Percentiles rank a stretch among this genome's conserved stretches.
phyloP scores from a whole-genome alignment of 2,113 vertebrate species.

The Turdus rufiventris region DNA sequence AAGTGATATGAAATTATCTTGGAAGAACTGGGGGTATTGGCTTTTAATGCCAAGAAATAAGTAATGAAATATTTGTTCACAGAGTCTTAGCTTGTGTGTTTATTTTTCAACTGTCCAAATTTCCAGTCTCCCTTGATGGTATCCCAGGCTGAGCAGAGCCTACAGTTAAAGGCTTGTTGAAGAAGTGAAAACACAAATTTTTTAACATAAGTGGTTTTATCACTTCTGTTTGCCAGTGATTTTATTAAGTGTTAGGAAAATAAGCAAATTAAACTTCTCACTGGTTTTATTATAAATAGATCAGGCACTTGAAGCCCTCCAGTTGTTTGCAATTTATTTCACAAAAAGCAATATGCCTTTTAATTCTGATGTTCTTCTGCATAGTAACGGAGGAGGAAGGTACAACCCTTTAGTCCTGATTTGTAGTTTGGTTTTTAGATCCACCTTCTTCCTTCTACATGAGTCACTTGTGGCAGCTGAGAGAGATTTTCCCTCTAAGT shows the following conservation, averaged over 20 bases:
- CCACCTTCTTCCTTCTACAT: neutral
- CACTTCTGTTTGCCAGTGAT: conserved; percentile 18
- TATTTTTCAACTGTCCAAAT: neutral
- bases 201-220: conserved; percentile 34
- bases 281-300: conserved; percentile 31
- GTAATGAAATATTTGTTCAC: neutral
- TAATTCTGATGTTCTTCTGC: neutral
- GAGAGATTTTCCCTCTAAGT: neutral
- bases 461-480: neutral
- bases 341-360: neutral
- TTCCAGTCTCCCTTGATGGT: neutral
- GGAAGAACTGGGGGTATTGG: neutral
- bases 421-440: neutral
- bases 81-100: neutral
- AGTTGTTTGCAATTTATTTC: neutral
- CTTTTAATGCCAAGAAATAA: neutral
- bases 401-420: neutral
- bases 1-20: neutral
- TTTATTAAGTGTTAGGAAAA: conserved; percentile 51
- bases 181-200: neutral
- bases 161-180: neutral
- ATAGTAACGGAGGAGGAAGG: neutral
- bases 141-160: neutral
- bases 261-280: conserved; percentile 16
- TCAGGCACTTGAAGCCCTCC: neutral